Conservation (phyloP, 2,113 vertebrate genomes). For the Rhinolophus sinicus region DNA sequence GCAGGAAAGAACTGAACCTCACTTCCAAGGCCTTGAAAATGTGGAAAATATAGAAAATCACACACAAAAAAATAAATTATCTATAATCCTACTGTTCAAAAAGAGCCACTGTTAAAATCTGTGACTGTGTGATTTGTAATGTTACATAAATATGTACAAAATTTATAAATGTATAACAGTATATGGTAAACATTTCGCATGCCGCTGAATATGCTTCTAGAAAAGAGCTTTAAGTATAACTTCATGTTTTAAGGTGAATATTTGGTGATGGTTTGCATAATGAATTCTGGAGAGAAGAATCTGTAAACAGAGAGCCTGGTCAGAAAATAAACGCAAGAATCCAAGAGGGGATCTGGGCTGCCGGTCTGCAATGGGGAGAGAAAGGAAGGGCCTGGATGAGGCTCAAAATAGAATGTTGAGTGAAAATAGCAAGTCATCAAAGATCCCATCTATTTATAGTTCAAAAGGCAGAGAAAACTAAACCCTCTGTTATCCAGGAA, state of each 20-base stretch:
- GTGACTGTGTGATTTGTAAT: background rate
- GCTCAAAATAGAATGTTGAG: background rate
- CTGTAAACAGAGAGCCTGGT: background rate
- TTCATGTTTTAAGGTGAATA: background rate
- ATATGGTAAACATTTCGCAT: background rate
- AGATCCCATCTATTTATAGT: background rate
- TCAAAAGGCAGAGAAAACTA: background rate
- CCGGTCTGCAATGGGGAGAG: background rate
- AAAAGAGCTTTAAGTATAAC: constrained; percentile 27
- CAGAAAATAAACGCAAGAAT: background rate
- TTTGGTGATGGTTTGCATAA: constrained; percentile 18
- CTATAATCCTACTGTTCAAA: background rate
- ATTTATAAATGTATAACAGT: background rate
- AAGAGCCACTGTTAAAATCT: constrained; percentile 6
- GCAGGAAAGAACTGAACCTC: background rate
- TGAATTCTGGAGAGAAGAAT: constrained; percentile 3
- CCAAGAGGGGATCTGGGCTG: background rate
- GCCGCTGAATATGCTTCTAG: background rate
- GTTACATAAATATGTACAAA: background rate
- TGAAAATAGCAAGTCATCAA: constrained; percentile 17
- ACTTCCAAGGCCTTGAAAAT: background rate
- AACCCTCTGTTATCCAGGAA: background rate
- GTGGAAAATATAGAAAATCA: background rate
- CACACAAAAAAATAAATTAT: background rate
- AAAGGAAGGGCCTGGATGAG: background rate